Conservation (phyloP, 2,113 vertebrate species). For the Dipodomys merriami region DNA sequence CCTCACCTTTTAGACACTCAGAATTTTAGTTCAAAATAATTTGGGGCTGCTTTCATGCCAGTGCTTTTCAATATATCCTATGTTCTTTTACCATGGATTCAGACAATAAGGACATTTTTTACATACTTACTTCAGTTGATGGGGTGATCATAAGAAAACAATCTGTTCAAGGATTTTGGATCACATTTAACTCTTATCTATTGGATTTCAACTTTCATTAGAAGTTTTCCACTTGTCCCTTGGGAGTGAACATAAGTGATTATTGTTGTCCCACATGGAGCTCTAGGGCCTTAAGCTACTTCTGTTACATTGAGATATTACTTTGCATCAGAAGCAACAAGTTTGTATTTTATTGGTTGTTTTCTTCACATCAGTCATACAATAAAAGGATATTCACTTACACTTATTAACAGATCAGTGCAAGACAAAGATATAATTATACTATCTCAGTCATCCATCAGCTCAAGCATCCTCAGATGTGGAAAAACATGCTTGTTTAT, state of each 20-base stretch:
- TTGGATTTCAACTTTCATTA: conserved; percentile 31
- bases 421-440: neutral
- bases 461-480: neutral
- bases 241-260: neutral
- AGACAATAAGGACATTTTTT: neutral
- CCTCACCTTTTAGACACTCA: conserved; percentile 3
- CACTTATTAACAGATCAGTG: neutral
- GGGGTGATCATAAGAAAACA: neutral
- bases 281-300: neutral
- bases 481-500: neutral
- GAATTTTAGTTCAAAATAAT: neutral
- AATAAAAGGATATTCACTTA: neutral
- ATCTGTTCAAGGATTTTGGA: neutral
- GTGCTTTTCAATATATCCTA: neutral
- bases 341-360: conserved; percentile 19
- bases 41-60: neutral
- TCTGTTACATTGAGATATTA: neutral
- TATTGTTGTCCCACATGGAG: neutral
- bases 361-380: neutral
- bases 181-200: conserved; percentile 26
- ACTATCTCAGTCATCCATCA: neutral
- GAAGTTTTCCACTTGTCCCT: neutral
- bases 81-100: conserved; percentile 14
- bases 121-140: conserved; percentile 26
- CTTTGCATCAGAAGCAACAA: neutral